A percentile compares a stretch with the other conserved stretches of the same genome.
Conservation (phyloP, 1,140 invertebrate genomes). For the Philopotamus ludificatus region DNA sequence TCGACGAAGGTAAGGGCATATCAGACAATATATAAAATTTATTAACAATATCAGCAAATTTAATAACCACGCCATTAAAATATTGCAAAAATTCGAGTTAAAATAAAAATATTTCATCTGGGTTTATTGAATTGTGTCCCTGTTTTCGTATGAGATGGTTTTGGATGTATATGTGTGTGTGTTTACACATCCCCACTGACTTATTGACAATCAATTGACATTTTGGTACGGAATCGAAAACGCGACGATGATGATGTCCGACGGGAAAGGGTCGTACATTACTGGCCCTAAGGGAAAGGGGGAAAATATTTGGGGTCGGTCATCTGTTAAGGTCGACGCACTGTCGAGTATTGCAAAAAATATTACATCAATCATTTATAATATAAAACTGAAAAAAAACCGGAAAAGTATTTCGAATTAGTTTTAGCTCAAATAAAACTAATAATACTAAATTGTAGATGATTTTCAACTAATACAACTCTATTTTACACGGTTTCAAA, state of each 20-base stretch:
- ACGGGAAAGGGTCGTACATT: constrained; percentile 25
- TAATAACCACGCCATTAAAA: too few relatives aligned
- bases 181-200: constrained; percentile 20
- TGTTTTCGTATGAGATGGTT: too few relatives aligned
- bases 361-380: neutral
- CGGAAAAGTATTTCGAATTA: too few relatives aligned
- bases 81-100: too few relatives aligned
- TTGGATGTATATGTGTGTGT: too few relatives aligned
- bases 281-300: constrained; percentile 8
- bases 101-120: too few relatives aligned
- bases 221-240: constrained; percentile 27
- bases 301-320: neutral
- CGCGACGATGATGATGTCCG: constrained; percentile 30
- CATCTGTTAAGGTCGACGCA: constrained; percentile 15
- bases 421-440: too few relatives aligned
- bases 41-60: too few relatives aligned
- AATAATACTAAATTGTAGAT: too few relatives aligned
- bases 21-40: constrained; percentile 3
- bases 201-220: constrained; percentile 42
- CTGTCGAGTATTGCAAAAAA: constrained; percentile 13
- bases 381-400: neutral
- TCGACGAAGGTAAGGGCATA: constrained; percentile 2
- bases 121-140: too few relatives aligned
- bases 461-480: too few relatives aligned
- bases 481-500: too few relatives aligned